phyloP scores from a whole-genome alignment of 2,797 vertebrate genomes.

The Enteromius afrohamiltoni region DNA sequence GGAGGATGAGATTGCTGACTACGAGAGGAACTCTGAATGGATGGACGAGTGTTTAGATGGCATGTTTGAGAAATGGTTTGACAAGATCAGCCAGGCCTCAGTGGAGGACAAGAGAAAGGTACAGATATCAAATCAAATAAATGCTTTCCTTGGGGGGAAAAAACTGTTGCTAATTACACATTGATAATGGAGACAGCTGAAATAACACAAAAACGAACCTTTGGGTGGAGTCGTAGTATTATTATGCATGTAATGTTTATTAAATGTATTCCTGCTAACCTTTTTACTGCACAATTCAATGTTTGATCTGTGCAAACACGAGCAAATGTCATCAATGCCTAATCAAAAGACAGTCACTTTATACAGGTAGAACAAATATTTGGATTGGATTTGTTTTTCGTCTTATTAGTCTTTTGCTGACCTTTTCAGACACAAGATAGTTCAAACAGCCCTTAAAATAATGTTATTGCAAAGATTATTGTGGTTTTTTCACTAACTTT shows the following conservation, averaged over 20 bases:
- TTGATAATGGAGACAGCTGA: background rate
- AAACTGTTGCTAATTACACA: background rate
- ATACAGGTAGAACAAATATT: slow-evolving; percentile 31
- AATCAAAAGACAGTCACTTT: slow-evolving; percentile 1
- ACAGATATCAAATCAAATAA: slow-evolving; percentile 32
- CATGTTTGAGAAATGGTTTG: slow-evolving; percentile 97
- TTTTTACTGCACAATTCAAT: background rate
- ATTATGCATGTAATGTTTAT: background rate
- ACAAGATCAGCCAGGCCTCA: slow-evolving; percentile 92
- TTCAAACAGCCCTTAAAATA: background rate
- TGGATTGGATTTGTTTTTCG: background rate
- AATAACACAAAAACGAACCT: background rate
- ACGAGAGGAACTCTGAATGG: slow-evolving; percentile 96
- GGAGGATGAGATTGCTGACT: slow-evolving; percentile 95
- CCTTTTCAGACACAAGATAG: background rate
- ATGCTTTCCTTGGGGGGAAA: background rate
- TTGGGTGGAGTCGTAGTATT: background rate
- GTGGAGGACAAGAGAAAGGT: slow-evolving; percentile 95
- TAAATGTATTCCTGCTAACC: background rate
- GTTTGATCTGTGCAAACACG: slow-evolving; percentile 16
- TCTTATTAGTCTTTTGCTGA: background rate
- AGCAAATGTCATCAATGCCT: slow-evolving; percentile 17
- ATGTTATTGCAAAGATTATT: background rate
- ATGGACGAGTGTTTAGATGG: slow-evolving; percentile 97
- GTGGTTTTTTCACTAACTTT: background rate